phyloP scores from a whole-genome alignment of 2,797 vertebrate species.

The Knipowitschia caucasica region DNA sequence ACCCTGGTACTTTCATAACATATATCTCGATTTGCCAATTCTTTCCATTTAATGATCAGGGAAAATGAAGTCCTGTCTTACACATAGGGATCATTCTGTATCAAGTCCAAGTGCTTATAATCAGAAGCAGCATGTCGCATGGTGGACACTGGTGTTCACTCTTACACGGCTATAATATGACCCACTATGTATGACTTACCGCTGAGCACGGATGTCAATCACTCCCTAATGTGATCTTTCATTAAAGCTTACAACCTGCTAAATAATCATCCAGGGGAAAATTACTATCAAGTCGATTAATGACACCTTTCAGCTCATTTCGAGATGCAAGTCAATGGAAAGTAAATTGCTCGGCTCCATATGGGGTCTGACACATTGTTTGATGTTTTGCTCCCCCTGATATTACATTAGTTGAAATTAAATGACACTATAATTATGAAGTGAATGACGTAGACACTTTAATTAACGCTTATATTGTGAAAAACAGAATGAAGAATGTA shows the following conservation, averaged over 20 bases:
- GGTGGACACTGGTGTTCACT: not conserved
- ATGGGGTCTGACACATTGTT: slow-evolving; percentile 43
- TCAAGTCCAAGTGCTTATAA: not conserved
- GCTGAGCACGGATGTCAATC: slow-evolving; percentile 13
- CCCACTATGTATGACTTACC: slow-evolving; percentile 12
- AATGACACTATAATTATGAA: slow-evolving; percentile 52
- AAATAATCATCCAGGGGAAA: slow-evolving; percentile 77
- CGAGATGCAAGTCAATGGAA: slow-evolving; percentile 73
- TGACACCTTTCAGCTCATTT: slow-evolving; percentile 75
- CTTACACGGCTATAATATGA: not conserved
- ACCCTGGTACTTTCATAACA: no score
- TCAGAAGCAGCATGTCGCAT: not conserved
- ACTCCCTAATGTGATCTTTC: slow-evolving; percentile 67
- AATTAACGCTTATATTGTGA: slow-evolving; percentile 52
- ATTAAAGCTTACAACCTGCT: slow-evolving; percentile 75
- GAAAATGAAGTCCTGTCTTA: no score
- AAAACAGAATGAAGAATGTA: slow-evolving; percentile 47
- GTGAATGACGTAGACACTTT: slow-evolving; percentile 48
- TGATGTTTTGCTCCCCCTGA: slow-evolving; percentile 49
- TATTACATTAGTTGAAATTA: slow-evolving; percentile 50
- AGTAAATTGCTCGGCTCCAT: slow-evolving; percentile 36
- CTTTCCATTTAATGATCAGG: no score
- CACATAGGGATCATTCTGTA: not conserved
- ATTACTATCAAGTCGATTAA: slow-evolving; percentile 78
- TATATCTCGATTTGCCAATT: no score